phyloP scores from a whole-genome alignment of 1,140 invertebrate genomes.

The Pollicipes pollicipes region DNA sequence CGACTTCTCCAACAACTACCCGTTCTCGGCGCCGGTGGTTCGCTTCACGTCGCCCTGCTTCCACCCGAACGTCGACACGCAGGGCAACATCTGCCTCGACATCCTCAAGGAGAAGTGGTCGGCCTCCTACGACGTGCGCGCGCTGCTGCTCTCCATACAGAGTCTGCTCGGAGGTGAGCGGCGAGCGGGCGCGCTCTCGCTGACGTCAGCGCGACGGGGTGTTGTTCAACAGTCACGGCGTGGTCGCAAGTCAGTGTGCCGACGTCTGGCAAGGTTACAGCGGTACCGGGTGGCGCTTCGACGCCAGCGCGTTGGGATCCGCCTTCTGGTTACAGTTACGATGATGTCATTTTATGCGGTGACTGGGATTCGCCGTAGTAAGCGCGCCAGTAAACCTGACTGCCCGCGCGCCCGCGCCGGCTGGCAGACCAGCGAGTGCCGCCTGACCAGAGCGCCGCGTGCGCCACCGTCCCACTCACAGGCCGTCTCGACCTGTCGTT shows the following conservation, averaged over 20 bases:
- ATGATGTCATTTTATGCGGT: constrained; percentile 1
- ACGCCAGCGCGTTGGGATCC: no score
- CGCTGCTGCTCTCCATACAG: constrained; percentile 84
- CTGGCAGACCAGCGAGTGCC: no score
- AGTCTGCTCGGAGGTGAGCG: constrained; percentile 57
- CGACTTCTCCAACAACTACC: constrained; percentile 86
- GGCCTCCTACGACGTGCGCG: constrained; percentile 83
- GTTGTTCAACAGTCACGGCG: no score
- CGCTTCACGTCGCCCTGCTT: constrained; percentile 84
- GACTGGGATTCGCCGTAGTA: constrained; percentile 15
- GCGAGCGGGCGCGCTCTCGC: no score
- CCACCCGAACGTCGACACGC: constrained; percentile 85
- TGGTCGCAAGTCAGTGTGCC: no score
- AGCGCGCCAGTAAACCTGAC: no score
- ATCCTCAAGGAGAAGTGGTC: constrained; percentile 97
- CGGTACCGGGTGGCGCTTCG: no score
- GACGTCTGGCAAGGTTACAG: neutral
- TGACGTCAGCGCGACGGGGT: no score
- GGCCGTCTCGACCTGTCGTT: constrained; percentile 9
- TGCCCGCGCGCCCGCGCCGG: no score
- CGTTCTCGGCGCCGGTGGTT: constrained; percentile 76
- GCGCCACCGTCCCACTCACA: no score
- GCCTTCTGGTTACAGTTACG: neutral
- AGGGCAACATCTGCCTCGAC: constrained; percentile 83
- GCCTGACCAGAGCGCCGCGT: no score